Percentiles rank a stretch among this genome's conserved stretches.
Conservation (phyloP, 2,888 invertebrate species). For the Acutogordius australiensis region DNA sequence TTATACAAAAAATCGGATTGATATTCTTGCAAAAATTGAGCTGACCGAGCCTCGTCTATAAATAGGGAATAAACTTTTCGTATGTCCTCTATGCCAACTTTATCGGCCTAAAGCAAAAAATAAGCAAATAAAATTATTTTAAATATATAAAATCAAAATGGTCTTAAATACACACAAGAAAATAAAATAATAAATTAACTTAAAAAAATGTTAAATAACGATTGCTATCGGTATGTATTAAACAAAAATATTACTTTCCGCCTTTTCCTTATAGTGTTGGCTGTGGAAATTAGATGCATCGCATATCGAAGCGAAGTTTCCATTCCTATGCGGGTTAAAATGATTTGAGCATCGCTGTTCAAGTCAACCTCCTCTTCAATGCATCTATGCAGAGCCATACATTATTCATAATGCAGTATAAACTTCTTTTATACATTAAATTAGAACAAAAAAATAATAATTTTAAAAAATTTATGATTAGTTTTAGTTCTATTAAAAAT, state of each 20-base stretch:
- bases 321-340: constrained; percentile 62
- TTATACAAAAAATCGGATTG: constrained; percentile 74
- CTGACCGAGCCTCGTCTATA: constrained; percentile 65
- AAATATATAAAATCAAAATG: no score
- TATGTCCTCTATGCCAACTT: constrained; percentile 45
- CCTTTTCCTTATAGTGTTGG: constrained; percentile 63
- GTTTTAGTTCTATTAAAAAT: no score
- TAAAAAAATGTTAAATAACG: no score
- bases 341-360: constrained; percentile 55
- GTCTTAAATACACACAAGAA: no score
- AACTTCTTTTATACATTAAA: no score
- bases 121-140: neutral
- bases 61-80: constrained; percentile 78
- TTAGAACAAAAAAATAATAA: no score
- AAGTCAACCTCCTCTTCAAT: constrained; percentile 93
- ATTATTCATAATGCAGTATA: no score
- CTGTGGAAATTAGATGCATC: constrained; percentile 80
- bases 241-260: no score
- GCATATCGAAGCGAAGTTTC: constrained; percentile 81
- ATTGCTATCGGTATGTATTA: no score
- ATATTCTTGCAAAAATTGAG: constrained; percentile 69
- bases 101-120: neutral
- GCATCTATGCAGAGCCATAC: no score
- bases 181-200: no score
- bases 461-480: no score